These are phyloP conservation scores for Oncorhynchus nerka DNA, from an alignment of 2,113 vertebrate genomes.

Conservation along the genomic window DNA sequence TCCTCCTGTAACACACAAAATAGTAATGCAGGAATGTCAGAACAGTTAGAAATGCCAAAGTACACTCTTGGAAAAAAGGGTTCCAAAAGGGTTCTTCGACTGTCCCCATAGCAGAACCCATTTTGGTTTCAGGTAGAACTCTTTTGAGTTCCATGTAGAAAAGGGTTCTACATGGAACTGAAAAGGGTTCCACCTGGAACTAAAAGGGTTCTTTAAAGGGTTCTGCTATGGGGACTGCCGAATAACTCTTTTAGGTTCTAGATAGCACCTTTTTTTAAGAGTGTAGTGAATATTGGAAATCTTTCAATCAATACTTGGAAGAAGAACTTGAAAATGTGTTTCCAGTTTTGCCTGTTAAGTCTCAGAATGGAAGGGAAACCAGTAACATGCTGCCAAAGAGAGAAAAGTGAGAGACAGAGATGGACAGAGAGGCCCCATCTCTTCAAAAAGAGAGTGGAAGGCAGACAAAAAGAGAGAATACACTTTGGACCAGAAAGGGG, in stretches of 20 bases:
- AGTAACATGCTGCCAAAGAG: not conserved
- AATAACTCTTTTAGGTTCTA: too few species aligned
- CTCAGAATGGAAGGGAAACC: too few species aligned
- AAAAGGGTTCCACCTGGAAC: too few species aligned
- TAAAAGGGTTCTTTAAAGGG: too few species aligned
- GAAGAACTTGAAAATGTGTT: not conserved
- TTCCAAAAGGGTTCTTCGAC: too few species aligned
- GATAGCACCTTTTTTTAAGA: not conserved
- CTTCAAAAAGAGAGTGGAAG: not conserved
- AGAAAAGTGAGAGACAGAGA: not conserved
- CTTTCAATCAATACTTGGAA: not conserved
- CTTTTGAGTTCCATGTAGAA: too few species aligned
- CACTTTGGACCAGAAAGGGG: not conserved
- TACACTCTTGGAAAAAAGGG: too few species aligned
- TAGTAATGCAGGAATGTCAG: not conserved
- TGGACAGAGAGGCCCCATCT: not conserved
- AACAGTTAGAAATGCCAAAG: not conserved
- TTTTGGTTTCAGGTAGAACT: too few species aligned
- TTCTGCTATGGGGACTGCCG: too few species aligned
- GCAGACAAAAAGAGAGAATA: conserved; percentile 22
- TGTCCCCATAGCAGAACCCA: too few species aligned
- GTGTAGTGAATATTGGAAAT: not conserved
- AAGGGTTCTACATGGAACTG: too few species aligned
- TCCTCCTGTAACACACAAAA: conserved; percentile 80
- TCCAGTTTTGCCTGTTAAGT: too few species aligned